Percentiles rank a stretch among this genome's conserved stretches.
These are phyloP conservation scores for Lathronympha strigana DNA, from an alignment of 2,888 invertebrate genomes.

Conservation along the genomic window DNA sequence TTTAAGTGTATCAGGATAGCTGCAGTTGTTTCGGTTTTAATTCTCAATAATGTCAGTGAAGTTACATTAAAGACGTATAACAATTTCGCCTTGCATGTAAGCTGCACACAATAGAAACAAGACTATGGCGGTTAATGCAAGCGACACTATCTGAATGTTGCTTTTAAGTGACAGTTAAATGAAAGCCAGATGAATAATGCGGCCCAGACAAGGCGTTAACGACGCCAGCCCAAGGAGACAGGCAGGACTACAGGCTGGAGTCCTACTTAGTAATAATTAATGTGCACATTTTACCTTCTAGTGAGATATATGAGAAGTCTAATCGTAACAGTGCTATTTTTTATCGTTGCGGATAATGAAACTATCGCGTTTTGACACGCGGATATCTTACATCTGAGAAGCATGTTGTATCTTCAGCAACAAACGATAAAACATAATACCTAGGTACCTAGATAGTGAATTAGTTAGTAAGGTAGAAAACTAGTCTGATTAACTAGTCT, in stretches of 20 bases:
- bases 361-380: no score
- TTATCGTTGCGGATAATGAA: no score
- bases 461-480: no score
- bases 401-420: no score
- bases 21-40: neutral
- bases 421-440: no score
- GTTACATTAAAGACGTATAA: neutral
- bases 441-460: no score
- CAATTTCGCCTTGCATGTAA: conserved; percentile 7
- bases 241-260: conserved; percentile 7
- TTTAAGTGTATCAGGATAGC: neutral
- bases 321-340: no score
- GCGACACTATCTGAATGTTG: conserved; percentile 40
- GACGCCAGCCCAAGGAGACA: conserved; percentile 18
- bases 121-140: conserved; percentile 20
- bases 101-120: conserved; percentile 26
- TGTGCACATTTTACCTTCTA: neutral
- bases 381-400: no score
- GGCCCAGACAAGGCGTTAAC: conserved; percentile 43
- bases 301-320: neutral
- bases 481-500: no score
- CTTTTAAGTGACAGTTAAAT: conserved; percentile 47
- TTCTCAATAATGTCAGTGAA: conserved; percentile 1
- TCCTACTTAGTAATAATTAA: conserved; percentile 21
- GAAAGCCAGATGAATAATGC: conserved; percentile 40